Evolutionary conservation across 2,113 vertebrate species (phyloP), one percentile per base, ranked within the genome.

Genomic region (Cacatua alba): DNA sequence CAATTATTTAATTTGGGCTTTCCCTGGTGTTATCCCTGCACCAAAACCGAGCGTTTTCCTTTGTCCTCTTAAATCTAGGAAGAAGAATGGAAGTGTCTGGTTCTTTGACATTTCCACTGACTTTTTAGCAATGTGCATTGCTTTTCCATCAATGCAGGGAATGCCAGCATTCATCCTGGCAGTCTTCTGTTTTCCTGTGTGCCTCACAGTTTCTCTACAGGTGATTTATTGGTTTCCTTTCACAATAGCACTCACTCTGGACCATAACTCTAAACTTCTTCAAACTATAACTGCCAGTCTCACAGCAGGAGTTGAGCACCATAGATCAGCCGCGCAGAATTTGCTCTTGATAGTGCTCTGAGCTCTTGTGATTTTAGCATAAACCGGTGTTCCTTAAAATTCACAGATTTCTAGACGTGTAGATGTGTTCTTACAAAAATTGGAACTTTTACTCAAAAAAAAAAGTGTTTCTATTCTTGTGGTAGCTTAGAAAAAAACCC

Each of bases 111-210:
- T 64, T 92, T 95, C 71, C 64, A 75, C 74, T 68, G 67, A 82
- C 26, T 62, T 65, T 90, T 76, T 35, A 90, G 35, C 24, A 55
- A 25, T 24, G 6, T 39, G 7, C 52, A 26, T 35, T 8, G 5
- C 44, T 60, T 80, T 35, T 74, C n/a, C 41, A 57, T 21, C 71
- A 80, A 19, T 57, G n/a, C n/a, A 55, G 29, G 37, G 64, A 91
- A 64, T 94, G 63, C 33, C 33, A 85, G 52, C 44, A 82, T 77
- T 81, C 43, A 57, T 92, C 69, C 60, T 76, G 68, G 41, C 65
- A 95, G 74, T 31, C 35, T 46, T 86, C 16, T 39, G 46, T 91
- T 96, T 97, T 95, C 65, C 74, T 81, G 23, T 57, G n/a, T 86
- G n/a, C 13, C 16, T 90, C 76, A 60, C n/a, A 57, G 25, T 77